A percentile compares a stretch with the other conserved stretches of the same genome.
Evolutionary conservation across 2,888 invertebrate genomes (phyloP).

Genomic region (Synanthedon myopaeformis): DNA sequence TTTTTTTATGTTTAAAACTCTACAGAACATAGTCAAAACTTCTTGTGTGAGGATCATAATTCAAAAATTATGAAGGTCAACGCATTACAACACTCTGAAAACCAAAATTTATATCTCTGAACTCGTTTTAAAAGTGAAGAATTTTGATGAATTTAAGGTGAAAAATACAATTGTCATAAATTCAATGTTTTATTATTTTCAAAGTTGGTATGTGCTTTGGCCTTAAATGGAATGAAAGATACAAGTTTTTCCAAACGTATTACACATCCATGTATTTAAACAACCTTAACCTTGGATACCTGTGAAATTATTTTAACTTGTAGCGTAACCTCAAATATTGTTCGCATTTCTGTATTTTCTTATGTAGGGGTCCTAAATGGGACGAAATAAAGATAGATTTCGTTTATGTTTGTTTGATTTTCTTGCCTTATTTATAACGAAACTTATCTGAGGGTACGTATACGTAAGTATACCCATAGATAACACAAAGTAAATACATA

Average conservation of each 20-base stretch:
- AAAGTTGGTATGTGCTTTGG: too few relatives aligned
- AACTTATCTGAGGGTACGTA: background rate
- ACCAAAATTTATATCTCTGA: too few relatives aligned
- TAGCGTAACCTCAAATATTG: conserved; percentile 12
- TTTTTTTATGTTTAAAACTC: too few relatives aligned
- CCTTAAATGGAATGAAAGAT: too few relatives aligned
- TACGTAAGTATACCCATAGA: background rate
- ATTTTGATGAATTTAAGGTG: background rate
- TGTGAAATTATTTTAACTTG: conserved; percentile 13
- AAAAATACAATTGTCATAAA: background rate
- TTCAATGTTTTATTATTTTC: background rate
- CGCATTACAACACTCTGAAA: too few relatives aligned
- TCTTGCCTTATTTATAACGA: background rate
- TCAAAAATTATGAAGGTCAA: too few relatives aligned
- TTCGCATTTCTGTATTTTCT: conserved; percentile 48
- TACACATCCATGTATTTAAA: conserved; percentile 1
- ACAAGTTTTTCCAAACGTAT: too few relatives aligned
- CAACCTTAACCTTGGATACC: conserved; percentile 3
- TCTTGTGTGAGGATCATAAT: too few relatives aligned
- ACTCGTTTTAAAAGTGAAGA: background rate
- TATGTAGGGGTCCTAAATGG: conserved; percentile 49
- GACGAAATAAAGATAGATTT: conserved; percentile 60
- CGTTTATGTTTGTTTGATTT: conserved; percentile 16
- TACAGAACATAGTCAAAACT: too few relatives aligned
- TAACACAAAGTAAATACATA: background rate